Evolutionary conservation across 2,113 vertebrate species (phyloP), one percentile per base, ranked within the genome.

Genomic region (Corythoichthys intestinalis): DNA sequence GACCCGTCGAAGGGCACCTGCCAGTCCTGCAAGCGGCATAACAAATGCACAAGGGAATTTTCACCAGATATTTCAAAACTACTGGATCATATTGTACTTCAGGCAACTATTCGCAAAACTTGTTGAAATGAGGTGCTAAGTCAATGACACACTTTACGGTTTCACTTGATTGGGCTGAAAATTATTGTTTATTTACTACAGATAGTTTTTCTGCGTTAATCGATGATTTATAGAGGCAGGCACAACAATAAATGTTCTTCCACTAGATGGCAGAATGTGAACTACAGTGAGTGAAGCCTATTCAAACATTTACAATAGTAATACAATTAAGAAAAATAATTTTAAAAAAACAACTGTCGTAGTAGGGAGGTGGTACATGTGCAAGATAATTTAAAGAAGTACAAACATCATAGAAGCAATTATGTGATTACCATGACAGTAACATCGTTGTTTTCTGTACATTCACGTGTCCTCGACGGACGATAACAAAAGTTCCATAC

Each of bases 1-100:
- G 56, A 49, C 57, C 50, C 78, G 82, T 52, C 4, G 68, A 13
- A 89, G 71, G 66, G 86, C 81, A 74, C 63, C 56, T 47, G 54
- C 47, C 34, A 86, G 60, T 53, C 81, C 86, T 88, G 47, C 4
- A 70, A 6, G 46, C 67, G 68, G 28, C 1, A 67, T 20, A 65
- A 37, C 2, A 37, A 4, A 48, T 9, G 1, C 12, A 15, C 4
- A 15, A 50, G 2, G 1, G 13, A 44, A 44, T 44, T 44, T 44
- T 44, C 41, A 44, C 4, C 20, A 28, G 48, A 50, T 4, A 50
- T 13, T 3, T 50, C 1, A 15, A 15, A 50, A 15, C 48, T 12
- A 14, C 5, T 50, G 48, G 48, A 13, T 49, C 12, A 49, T 2
- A 14, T 11, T 49, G 2, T 11, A 49, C 11, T 11, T 13, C 11